Base-by-base conservation (phyloP, 2,888 invertebrate genomes). In the Tipula unca region DNA sequence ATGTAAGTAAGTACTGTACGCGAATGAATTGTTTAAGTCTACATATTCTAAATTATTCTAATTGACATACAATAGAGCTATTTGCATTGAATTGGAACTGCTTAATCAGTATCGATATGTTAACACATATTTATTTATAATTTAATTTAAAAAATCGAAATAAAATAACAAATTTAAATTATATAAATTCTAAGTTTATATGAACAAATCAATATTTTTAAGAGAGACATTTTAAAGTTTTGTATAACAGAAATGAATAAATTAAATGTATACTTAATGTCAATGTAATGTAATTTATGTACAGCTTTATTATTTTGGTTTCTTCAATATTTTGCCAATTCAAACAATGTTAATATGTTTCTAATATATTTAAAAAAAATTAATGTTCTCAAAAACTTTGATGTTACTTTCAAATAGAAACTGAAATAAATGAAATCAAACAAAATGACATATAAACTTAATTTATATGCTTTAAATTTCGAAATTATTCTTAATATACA, bases 221-320 rank as follows among this genome's bases (percentile, higher is more conserved):
- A 69, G 25, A 10, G 69, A 25, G 69, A 69, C 69, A 25, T 69
- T 25, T 69, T 69, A 25, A 69, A 69, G 13, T 39, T 39, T 10
- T 17, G n/a, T 39, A 13, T 39, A 48, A 69, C 69, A 69, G 25
- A 48, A 69, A 54, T 54, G 25, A 69, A 69, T 69, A 25, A 69
- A 69, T 69, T 69, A 69, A 69, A 69, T 69, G 69, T 69, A 69
- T 69, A 69, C 25, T 69, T 69, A 69, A 69, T 69, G 69, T 69
- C 69, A 69, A 69, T 69, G 69, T 69, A 69, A 69, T 69, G 69
- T 69, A 69, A 69, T 69, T 69, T 69, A 69, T 69, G 69, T 69
- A 69, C 69, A 69, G 69, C 69, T 69, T 69, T 25, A 69, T 25
- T 69, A 69, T 69, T 69, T 69, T 69, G 20, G 17, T 48, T 32